Evolutionary conservation across 2,888 invertebrate genomes (phyloP).

Genomic region (Sceliomorpha sp.): DNA sequence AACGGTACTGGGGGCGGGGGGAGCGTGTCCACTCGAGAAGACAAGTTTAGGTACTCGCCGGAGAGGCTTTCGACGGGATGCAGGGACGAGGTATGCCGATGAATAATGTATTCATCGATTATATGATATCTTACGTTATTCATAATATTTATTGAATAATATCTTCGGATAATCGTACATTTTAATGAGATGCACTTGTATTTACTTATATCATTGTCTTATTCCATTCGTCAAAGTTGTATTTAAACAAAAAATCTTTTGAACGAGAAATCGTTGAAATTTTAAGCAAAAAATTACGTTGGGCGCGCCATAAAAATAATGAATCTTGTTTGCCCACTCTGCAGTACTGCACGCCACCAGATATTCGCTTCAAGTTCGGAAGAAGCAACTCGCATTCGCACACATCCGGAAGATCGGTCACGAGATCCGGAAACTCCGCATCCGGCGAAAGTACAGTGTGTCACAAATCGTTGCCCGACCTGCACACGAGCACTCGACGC

Average conservation of each 20-base stretch:
- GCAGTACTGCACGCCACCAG: constrained; percentile 67
- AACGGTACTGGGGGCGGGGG: constrained; percentile 37
- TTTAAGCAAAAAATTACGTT: too few species aligned
- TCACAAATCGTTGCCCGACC: constrained; percentile 92
- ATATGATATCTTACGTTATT: too few species aligned
- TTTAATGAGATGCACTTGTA: too few species aligned
- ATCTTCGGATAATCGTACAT: too few species aligned
- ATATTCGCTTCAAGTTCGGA: constrained; percentile 75
- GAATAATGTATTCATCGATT: too few species aligned
- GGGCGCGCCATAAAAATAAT: too few species aligned
- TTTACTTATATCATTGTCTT: too few species aligned
- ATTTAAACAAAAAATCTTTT: too few species aligned
- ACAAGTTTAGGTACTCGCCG: constrained; percentile 74
- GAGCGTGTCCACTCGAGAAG: too few species aligned
- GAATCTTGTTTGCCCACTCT: constrained; percentile 1
- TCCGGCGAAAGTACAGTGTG: constrained; percentile 77
- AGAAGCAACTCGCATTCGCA: constrained; percentile 77
- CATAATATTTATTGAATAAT: too few species aligned
- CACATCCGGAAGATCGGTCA: constrained; percentile 67
- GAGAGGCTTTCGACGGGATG: constrained; percentile 70
- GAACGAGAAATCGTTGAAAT: too few species aligned
- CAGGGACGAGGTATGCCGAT: constrained; percentile 65
- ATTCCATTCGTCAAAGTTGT: too few species aligned
- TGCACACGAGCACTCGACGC: constrained; percentile 82
- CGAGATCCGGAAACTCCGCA: constrained; percentile 69